phyloP scores from a whole-genome alignment of 2,797 vertebrate species.

The Manis pentadactyla region DNA sequence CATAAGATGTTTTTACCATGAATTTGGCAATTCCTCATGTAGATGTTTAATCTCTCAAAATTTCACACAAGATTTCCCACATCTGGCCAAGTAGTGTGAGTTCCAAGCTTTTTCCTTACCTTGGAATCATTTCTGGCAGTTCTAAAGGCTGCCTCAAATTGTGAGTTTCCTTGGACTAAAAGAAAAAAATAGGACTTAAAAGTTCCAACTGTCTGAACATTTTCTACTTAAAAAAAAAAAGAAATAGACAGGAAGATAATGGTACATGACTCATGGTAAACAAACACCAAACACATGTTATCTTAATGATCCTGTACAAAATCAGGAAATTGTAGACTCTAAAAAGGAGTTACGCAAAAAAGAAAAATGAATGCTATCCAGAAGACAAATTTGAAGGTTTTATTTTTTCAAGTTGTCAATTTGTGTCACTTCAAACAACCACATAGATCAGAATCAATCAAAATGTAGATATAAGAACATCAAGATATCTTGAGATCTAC shows the following conservation, averaged over 20 bases:
- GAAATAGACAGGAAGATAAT: constrained; percentile 47
- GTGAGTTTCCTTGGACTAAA: constrained; percentile 24
- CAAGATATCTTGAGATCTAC: background rate
- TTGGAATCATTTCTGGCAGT: background rate
- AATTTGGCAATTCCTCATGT: background rate
- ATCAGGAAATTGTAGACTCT: constrained; percentile 32
- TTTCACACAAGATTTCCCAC: background rate
- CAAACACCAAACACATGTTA: constrained; percentile 53
- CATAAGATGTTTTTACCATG: background rate
- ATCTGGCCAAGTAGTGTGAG: background rate
- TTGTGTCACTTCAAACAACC: background rate
- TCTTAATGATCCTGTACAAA: constrained; percentile 22
- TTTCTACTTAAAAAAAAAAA: constrained; percentile 48
- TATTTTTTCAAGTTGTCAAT: background rate
- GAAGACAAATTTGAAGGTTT: constrained; percentile 3
- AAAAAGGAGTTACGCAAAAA: constrained; percentile 15
- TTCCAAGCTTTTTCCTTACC: constrained; percentile 3
- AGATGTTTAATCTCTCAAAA: background rate
- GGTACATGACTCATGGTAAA: constrained; percentile 58
- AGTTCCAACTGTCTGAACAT: constrained; percentile 58
- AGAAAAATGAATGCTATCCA: background rate
- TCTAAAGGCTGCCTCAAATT: background rate
- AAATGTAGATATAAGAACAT: background rate
- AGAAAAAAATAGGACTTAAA: constrained; percentile 2
- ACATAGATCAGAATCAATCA: background rate